Evolutionary conservation across 2,888 invertebrate genomes (phyloP), one percentile per base, ranked within the genome.

Genomic region (Melitaea athalia): DNA sequence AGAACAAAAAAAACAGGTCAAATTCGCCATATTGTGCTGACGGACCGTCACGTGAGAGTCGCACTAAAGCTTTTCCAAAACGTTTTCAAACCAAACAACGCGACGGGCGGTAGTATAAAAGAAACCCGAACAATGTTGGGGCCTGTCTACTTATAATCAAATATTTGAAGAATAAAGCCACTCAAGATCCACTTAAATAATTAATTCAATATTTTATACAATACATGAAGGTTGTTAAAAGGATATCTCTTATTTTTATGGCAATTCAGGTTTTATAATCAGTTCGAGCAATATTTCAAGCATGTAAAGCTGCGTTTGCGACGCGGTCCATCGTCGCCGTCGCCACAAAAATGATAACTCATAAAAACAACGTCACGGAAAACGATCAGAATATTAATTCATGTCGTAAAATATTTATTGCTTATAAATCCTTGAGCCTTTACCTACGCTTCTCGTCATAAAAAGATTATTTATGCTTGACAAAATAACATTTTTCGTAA

Each of bases 381-480:
- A 91, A 91, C 92, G 92, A 90, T 91, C 90, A 84, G 92, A 92
- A 92, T 92, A 92, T 92, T 92, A 92, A 92, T 92, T 91, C 88
- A 85, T 87, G 91, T 92, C 92, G 92, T 92, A 91, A 92, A 92
- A 92, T 89, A 92, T 92, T 92, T 92, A 92, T 91, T 88, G 76
- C 92, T 87, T 92, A 92, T 92, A 92, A 92, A 92, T 92, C 92
- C 92, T 92, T 92, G 91, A 91, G 89, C 89, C 89, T 89, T 90
- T 92, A 89, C 92, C 90, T 91, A 92, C 92, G 92, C 88, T 88
- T 88, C 89, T 87, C 90, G 88, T 92, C 92, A 92, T 92, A 92
- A 92, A 92, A 92, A 92, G 87, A 92, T 92, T 91, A 92, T 92
- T 92, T 92, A 92, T 92, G 91, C 85, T 83, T 83, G 87, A 92